phyloP scores from a whole-genome alignment of 2,797 vertebrate species.

The Salmo trutta region DNA sequence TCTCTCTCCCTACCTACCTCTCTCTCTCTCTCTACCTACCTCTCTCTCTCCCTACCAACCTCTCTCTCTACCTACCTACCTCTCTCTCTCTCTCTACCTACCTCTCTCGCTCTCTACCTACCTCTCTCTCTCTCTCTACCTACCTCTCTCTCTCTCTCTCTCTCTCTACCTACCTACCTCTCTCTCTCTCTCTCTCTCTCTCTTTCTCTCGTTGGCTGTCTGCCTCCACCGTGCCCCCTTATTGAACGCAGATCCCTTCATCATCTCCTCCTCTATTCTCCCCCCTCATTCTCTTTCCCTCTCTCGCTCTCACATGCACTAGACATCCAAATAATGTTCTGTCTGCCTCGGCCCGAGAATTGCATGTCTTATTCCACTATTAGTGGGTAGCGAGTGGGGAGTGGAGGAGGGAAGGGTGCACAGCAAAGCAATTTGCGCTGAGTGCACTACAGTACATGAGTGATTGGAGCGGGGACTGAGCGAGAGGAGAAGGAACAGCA shows the following conservation, averaged over 20 bases:
- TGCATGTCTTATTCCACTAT: slow-evolving; percentile 14
- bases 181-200: slow-evolving; percentile 18
- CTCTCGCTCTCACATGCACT: not conserved
- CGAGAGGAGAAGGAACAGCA: slow-evolving; percentile 22
- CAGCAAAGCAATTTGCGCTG: slow-evolving; percentile 43
- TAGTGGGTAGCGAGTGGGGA: slow-evolving; percentile 26
- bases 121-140: no score
- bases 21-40: no score
- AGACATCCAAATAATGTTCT: not conserved
- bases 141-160: not conserved
- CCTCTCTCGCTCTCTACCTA: no score
- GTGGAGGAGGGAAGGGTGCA: slow-evolving; percentile 16
- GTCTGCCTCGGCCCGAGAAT: not conserved
- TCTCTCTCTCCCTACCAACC: no score
- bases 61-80: no score
- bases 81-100: no score
- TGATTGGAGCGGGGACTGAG: slow-evolving; percentile 34
- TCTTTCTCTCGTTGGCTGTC: not conserved
- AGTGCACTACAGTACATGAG: slow-evolving; percentile 47
- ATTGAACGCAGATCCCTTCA: slow-evolving; percentile 47
- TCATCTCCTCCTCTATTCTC: slow-evolving; percentile 24
- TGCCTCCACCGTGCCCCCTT: slow-evolving; percentile 41
- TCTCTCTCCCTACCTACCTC: no score
- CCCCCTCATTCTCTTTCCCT: slow-evolving; percentile 7
- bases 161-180: not conserved